Base-by-base conservation (phyloP, 2,113 vertebrate species). In the Desmodus rotundus region DNA sequence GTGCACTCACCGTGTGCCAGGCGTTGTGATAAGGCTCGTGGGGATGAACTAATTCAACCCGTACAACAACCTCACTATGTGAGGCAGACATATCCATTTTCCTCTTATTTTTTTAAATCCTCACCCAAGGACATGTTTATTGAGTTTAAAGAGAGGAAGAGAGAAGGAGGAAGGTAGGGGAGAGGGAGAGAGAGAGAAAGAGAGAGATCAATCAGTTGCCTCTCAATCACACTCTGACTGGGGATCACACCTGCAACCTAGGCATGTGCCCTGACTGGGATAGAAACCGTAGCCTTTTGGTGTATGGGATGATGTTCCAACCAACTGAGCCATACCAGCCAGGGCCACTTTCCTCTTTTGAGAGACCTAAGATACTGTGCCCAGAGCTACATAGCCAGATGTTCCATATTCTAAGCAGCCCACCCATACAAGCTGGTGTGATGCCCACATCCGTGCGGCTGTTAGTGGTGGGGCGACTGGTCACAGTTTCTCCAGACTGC, bases 401-500 rank as follows among this genome's bases (percentile, higher is more conserved):
- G 72, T 16, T 15, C 9, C 1, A 38, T 33, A 6, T 52, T 54
- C 50, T 20, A 12, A 31, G 38, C 12, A 58, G 74, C 45, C 41
- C 15, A n/a, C 10, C 85, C 6, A 19, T 1, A 17, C 0, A 10
- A 10, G 38, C 0, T 41, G 52, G 43, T n/a, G 73, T 5, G 3
- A 80, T 7, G 28, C n/a, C 67, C 1, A 17, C 1, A 6, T 54
- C 43, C 0, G 0, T 1, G 11, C 5, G 20, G 41, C 61, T 16
- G 1, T 52, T 16, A 0, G 52, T 0, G 38, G 43, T 17, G 10
- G 65, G 45, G 9, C 1, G 4, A 87, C 4, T 7, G 19, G 47
- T 68, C 36, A 24, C 2, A 5, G 61, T 20, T 50, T 67, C 33
- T 87, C 47, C 77, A 54, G 24, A 13, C 26, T 41, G 56, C 19